These are phyloP conservation scores for Pardosa pseudoannulata DNA, from an alignment of 2,888 invertebrate genomes.

Conservation along the genomic window DNA sequence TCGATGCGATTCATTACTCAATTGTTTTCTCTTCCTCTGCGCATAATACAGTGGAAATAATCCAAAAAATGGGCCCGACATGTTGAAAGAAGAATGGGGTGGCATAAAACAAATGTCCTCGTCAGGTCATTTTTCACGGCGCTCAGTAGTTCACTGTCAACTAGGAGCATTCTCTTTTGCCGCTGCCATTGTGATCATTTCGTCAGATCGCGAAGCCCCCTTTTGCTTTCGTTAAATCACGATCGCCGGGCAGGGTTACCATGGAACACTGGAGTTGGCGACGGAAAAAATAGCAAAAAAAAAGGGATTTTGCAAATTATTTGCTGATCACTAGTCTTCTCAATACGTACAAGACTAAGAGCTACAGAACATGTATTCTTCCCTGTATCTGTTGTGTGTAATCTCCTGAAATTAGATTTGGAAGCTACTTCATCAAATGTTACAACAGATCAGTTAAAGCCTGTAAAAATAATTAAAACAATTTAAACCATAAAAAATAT, in stretches of 20 bases:
- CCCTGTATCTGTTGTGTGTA: too few species aligned
- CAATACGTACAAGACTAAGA: too few species aligned
- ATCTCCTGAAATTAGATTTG: too few species aligned
- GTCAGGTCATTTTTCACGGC: constrained; percentile 62
- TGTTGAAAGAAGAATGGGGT: constrained; percentile 70
- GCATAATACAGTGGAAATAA: constrained; percentile 55
- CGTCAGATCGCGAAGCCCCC: constrained; percentile 8
- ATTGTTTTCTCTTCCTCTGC: constrained; percentile 54
- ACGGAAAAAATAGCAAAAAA: too few species aligned
- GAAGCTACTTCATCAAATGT: too few species aligned
- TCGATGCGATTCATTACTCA: constrained; percentile 51
- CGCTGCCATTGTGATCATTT: constrained; percentile 31
- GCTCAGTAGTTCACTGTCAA: constrained; percentile 33
- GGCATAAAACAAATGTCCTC: constrained; percentile 68
- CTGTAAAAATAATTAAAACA: too few species aligned
- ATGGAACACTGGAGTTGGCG: neutral
- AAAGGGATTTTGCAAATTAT: too few species aligned
- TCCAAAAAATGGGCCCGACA: constrained; percentile 32
- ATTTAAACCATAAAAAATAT: too few species aligned
- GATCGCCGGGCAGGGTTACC: neutral
- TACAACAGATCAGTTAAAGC: too few species aligned
- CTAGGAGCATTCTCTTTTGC: constrained; percentile 31
- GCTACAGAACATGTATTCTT: too few species aligned
- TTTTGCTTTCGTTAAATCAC: neutral
- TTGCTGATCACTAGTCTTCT: too few species aligned